phyloP scores from a whole-genome alignment of 2,113 vertebrate species.

The Mastomys natalensis region DNA sequence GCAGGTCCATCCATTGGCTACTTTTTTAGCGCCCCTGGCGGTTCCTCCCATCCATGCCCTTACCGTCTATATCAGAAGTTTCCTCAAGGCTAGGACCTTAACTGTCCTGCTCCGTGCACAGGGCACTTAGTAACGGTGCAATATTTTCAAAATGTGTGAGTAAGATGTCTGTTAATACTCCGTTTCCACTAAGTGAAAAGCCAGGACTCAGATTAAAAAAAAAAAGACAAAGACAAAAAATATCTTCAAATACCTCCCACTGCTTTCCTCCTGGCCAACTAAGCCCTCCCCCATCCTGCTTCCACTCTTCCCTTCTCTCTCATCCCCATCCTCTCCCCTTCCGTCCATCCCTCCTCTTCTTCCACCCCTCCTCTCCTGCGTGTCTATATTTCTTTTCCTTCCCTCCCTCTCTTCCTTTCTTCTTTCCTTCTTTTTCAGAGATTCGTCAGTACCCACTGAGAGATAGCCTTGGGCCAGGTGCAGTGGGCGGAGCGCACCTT shows the following conservation, averaged over 20 bases:
- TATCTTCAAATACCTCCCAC: not conserved
- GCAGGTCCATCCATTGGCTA: not conserved
- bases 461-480: not conserved
- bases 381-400: not conserved
- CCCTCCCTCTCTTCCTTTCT: not conserved
- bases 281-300: not conserved
- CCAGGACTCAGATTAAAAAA: not conserved
- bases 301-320: not conserved
- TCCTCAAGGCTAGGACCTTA: not conserved
- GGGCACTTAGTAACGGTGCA: not conserved
- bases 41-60: not conserved
- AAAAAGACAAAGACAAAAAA: not conserved
- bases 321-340: too few species aligned
- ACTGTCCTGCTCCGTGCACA: not conserved
- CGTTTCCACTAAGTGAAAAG: not conserved
- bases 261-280: not conserved
- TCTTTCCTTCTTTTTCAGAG: not conserved
- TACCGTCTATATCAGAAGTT: not conserved
- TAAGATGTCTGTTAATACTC: not conserved
- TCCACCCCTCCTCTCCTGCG: not conserved
- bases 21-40: not conserved
- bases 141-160: constrained; percentile 9
- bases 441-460: not conserved
- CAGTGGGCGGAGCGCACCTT: not conserved
- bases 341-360: not conserved